These are phyloP conservation scores for Drosophila paramelanica DNA, from an alignment of 2,888 invertebrate species.

Conservation along the genomic window DNA sequence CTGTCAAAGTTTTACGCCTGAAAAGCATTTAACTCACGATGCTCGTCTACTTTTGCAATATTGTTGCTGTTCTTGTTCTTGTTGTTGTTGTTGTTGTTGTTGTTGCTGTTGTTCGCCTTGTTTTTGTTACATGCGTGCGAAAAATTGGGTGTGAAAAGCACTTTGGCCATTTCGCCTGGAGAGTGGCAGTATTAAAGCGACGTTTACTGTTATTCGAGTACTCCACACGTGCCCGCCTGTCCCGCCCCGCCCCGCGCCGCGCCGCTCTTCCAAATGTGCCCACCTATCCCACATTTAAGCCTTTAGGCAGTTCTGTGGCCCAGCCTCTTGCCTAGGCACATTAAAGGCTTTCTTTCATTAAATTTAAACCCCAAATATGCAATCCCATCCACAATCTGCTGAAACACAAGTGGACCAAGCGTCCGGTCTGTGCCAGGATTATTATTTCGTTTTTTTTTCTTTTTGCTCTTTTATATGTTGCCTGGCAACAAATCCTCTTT, in stretches of 20 bases:
- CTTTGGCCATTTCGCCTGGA: slow-evolving; percentile 56
- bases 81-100: slow-evolving; percentile 6
- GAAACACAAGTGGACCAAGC: slow-evolving; percentile 24
- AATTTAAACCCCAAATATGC: slow-evolving; percentile 66
- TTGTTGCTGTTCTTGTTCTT: slow-evolving; percentile 21
- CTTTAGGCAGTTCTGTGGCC: slow-evolving; percentile 58
- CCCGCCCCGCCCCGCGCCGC: too few relatives aligned
- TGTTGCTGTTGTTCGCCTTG: slow-evolving; percentile 26
- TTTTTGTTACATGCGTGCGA: slow-evolving; percentile 60
- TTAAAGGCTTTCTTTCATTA: slow-evolving; percentile 64
- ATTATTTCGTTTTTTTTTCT: neutral
- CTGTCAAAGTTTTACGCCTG: slow-evolving; percentile 64
- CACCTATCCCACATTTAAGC: slow-evolving; percentile 44
- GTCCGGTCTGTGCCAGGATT: neutral
- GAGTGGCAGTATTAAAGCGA: slow-evolving; percentile 60
- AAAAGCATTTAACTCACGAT: slow-evolving; percentile 67
- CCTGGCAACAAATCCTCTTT: slow-evolving; percentile 67
- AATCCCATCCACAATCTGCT: slow-evolving; percentile 17
- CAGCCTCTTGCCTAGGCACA: slow-evolving; percentile 36
- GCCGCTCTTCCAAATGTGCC: too few relatives aligned
- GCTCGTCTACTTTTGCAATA: slow-evolving; percentile 40
- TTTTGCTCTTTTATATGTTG: slow-evolving; percentile 36
- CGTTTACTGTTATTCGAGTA: slow-evolving; percentile 72
- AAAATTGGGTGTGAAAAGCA: slow-evolving; percentile 78
- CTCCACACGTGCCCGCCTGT: slow-evolving; percentile 14